Evolutionary conservation across 2,888 invertebrate species (phyloP).

Genomic region (Drosophila fungiperda): DNA sequence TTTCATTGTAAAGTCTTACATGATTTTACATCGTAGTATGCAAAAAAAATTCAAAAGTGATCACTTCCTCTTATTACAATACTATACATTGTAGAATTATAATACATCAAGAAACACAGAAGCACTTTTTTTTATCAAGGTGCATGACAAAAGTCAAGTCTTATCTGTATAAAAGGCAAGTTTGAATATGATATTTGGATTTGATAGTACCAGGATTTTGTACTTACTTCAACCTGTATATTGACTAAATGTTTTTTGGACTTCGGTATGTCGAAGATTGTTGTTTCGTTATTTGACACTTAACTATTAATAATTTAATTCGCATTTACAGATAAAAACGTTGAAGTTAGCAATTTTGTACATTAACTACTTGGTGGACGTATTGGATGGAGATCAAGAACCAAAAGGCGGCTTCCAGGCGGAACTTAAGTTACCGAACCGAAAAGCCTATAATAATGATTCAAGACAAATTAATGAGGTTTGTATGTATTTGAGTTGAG

Average conservation of each 20-base stretch:
- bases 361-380: constrained; percentile 95
- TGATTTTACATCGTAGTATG: neutral
- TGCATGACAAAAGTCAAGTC: neutral
- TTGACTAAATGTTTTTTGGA: neutral
- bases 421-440: constrained; percentile 88
- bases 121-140: neutral
- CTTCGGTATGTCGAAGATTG: neutral
- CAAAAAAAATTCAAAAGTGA: neutral
- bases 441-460: constrained; percentile 81
- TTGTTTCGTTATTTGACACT: neutral
- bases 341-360: constrained; percentile 96
- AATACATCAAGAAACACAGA: neutral
- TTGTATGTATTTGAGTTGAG: constrained; percentile 3
- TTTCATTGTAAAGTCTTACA: neutral
- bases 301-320: constrained; percentile 5
- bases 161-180: neutral
- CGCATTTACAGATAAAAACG: constrained; percentile 93
- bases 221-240: neutral
- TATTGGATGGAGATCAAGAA: constrained; percentile 94
- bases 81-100: no score
- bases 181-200: neutral
- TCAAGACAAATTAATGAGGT: constrained; percentile 81
- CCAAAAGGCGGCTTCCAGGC: constrained; percentile 94
- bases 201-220: neutral
- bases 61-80: no score